phyloP scores from a whole-genome alignment of 2,797 vertebrate genomes.

The Taenioides sp. region DNA sequence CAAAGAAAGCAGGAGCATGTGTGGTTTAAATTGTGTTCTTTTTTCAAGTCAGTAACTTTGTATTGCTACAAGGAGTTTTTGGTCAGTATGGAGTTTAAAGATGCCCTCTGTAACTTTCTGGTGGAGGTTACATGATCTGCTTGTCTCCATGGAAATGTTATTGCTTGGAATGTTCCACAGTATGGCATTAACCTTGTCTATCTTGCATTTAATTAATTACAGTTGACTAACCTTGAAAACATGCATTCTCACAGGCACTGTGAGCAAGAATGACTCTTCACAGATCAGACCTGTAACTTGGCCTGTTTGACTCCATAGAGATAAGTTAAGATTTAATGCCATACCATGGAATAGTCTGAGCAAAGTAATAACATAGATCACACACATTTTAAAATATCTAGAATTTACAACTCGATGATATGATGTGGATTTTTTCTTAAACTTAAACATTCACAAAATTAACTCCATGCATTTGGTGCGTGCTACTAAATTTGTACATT shows the following conservation, averaged over 20 bases:
- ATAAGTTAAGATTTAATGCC: not conserved
- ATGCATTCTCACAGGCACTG: constrained; percentile 24
- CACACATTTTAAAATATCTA: not conserved
- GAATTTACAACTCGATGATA: not conserved
- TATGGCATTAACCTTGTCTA: not conserved
- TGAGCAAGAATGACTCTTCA: not conserved
- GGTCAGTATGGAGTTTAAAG: not conserved
- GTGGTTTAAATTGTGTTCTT: not conserved
- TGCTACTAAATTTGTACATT: constrained; percentile 16
- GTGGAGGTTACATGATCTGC: not conserved
- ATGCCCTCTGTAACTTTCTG: not conserved
- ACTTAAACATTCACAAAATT: too few species aligned
- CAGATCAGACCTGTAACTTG: not conserved
- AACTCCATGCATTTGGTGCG: not conserved
- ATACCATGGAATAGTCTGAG: not conserved
- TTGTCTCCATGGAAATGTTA: not conserved
- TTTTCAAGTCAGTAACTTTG: not conserved
- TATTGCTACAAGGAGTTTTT: not conserved
- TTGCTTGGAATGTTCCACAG: not conserved
- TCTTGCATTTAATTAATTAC: not conserved
- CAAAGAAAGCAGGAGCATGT: constrained; percentile 26
- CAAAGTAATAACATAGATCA: not conserved
- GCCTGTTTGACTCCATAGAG: not conserved
- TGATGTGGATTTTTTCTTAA: not conserved
- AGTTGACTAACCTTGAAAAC: constrained; percentile 16